These are phyloP conservation scores for Oreochromis aureus DNA, from an alignment of 2,113 vertebrate genomes.

Conservation along the genomic window DNA sequence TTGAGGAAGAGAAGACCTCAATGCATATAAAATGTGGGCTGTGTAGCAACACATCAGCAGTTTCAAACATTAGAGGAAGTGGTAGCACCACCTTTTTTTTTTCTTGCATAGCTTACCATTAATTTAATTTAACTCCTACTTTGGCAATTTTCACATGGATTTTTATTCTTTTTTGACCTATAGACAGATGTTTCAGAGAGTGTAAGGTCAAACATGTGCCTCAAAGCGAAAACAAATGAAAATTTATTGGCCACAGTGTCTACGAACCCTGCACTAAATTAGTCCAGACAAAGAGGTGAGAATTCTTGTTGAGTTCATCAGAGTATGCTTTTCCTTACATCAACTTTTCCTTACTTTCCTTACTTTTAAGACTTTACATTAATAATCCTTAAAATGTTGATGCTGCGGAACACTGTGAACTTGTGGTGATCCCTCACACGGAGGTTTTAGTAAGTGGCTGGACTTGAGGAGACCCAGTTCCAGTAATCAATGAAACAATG, in stretches of 20 bases:
- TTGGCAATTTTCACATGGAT: not conserved
- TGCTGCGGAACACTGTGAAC: not conserved
- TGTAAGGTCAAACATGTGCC: not conserved
- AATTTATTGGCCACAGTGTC: not conserved
- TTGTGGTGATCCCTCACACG: not conserved
- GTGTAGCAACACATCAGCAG: not conserved
- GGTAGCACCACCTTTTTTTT: not conserved
- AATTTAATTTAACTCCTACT: not conserved
- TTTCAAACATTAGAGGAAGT: not conserved
- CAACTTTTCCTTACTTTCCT: not conserved
- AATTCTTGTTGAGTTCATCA: not conserved
- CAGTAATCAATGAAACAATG: slow-evolving; percentile 43
- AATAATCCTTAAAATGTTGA: not conserved
- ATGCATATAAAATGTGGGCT: not conserved
- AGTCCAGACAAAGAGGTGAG: not conserved
- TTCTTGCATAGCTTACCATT: not conserved
- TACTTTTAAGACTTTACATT: not conserved
- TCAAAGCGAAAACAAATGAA: not conserved
- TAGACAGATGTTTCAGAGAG: not conserved
- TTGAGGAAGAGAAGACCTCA: not conserved
- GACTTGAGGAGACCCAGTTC: slow-evolving; percentile 11
- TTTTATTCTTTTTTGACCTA: not conserved
- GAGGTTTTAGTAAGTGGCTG: not conserved
- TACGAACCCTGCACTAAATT: not conserved
- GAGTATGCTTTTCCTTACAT: not conserved